Evolutionary conservation across 2,888 invertebrate genomes (phyloP).

Genomic region (Antitype chi): DNA sequence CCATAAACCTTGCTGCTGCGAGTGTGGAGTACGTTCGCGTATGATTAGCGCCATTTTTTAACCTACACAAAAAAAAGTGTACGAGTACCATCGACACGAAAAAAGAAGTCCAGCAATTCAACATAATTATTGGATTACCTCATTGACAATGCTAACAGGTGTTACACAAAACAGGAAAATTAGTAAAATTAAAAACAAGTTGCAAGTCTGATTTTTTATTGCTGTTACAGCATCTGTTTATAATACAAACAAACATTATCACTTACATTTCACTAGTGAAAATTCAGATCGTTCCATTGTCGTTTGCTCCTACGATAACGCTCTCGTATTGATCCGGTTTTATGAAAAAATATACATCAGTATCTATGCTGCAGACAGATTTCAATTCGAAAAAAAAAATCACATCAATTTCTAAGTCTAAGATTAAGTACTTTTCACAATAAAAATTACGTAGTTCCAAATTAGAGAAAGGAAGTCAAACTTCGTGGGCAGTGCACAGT

Average conservation of each 20-base stretch:
- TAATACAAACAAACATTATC: slow-evolving; percentile 88
- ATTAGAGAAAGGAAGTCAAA: slow-evolving; percentile 74
- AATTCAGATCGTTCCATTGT: slow-evolving; percentile 84
- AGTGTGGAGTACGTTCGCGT: not conserved
- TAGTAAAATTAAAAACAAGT: slow-evolving; percentile 70
- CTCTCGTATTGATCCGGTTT: slow-evolving; percentile 64
- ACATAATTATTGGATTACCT: not conserved
- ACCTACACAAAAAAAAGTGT: too few relatives aligned
- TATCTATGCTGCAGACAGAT: slow-evolving; percentile 64
- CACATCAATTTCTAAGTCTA: slow-evolving; percentile 78
- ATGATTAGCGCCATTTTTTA: not conserved
- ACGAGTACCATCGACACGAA: too few relatives aligned
- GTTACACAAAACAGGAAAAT: not conserved
- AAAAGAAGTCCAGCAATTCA: not conserved
- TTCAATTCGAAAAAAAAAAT: slow-evolving; percentile 67
- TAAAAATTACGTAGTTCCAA: slow-evolving; percentile 67
- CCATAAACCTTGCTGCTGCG: not conserved
- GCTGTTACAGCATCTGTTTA: slow-evolving; percentile 89
- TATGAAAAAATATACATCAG: slow-evolving; percentile 74
- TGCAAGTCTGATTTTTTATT: slow-evolving; percentile 89
- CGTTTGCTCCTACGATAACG: slow-evolving; percentile 70
- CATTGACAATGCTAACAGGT: not conserved
- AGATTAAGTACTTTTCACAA: slow-evolving; percentile 84
- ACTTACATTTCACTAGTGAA: slow-evolving; percentile 86
- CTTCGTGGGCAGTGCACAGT: slow-evolving; percentile 79